Conservation (phyloP, 2,888 invertebrate species). For the Synanthedon andrenaeformis region DNA sequence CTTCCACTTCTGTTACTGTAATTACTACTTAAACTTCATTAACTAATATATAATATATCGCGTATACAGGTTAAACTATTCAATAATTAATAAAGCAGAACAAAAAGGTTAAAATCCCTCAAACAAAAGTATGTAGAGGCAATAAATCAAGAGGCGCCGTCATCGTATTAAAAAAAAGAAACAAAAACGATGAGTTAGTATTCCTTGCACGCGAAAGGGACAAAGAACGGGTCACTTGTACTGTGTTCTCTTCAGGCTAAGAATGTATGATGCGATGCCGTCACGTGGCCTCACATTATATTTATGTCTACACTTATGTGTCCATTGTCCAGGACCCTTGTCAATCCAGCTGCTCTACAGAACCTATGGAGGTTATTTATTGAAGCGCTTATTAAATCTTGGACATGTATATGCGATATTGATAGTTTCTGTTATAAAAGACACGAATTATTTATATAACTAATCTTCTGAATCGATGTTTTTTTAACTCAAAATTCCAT, state of each 20-base stretch:
- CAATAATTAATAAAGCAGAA: too few species aligned
- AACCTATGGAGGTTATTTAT: not conserved
- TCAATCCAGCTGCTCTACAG: not conserved
- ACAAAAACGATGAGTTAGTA: not conserved
- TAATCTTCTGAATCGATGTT: too few species aligned
- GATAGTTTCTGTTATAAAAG: too few species aligned
- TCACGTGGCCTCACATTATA: not conserved
- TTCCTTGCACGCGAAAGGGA: not conserved
- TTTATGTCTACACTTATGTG: not conserved
- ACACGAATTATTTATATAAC: too few species aligned
- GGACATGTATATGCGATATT: too few species aligned
- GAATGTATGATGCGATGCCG: not conserved
- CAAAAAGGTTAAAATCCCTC: not conserved
- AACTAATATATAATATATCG: too few species aligned
- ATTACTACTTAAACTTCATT: too few species aligned
- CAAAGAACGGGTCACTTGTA: not conserved
- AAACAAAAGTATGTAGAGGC: not conserved
- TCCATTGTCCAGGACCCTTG: not conserved
- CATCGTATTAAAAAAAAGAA: not conserved
- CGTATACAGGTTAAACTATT: too few species aligned
- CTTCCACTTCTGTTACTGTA: too few species aligned
- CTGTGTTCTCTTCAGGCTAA: not conserved
- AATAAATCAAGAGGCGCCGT: not conserved
- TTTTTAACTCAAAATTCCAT: too few species aligned
- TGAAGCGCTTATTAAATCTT: not conserved